Evolutionary conservation across 1,140 invertebrate genomes (phyloP).

Genomic region (Campoletis sonorensis): DNA sequence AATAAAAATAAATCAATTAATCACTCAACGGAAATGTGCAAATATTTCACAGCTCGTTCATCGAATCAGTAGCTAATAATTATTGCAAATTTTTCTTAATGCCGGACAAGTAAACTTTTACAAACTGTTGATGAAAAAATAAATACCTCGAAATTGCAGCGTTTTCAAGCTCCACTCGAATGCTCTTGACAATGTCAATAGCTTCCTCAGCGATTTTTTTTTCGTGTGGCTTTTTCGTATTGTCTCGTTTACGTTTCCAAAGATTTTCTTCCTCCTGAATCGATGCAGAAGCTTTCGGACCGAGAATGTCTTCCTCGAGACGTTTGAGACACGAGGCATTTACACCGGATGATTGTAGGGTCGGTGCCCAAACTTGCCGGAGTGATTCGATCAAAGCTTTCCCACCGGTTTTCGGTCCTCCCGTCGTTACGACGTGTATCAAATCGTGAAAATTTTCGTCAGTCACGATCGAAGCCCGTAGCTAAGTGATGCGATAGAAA

Average conservation of each 20-base stretch:
- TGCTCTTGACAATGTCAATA: slow-evolving; percentile 62
- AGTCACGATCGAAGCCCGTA: slow-evolving; percentile 61
- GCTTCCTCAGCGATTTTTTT: slow-evolving; percentile 63
- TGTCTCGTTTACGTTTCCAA: slow-evolving; percentile 63
- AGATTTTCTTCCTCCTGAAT: slow-evolving; percentile 67
- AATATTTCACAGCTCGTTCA: too few relatives aligned
- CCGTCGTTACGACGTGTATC: slow-evolving; percentile 69
- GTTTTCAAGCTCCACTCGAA: slow-evolving; percentile 68
- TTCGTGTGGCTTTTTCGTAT: slow-evolving; percentile 62
- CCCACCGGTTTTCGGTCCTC: slow-evolving; percentile 58
- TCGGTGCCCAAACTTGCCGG: slow-evolving; percentile 71
- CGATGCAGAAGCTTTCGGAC: slow-evolving; percentile 57
- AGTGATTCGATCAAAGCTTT: slow-evolving; percentile 65
- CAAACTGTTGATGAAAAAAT: too few relatives aligned
- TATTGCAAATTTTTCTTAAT: too few relatives aligned
- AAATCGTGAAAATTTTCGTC: slow-evolving; percentile 72
- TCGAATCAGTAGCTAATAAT: too few relatives aligned
- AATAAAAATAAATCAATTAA: slow-evolving; percentile 32
- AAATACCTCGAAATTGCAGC: slow-evolving; percentile 66
- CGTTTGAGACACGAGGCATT: slow-evolving; percentile 63
- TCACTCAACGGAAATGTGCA: too few relatives aligned
- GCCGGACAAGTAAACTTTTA: too few relatives aligned
- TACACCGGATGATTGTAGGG: slow-evolving; percentile 63
- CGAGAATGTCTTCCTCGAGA: slow-evolving; percentile 69
- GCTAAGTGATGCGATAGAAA: slow-evolving; percentile 56